A percentile compares a stretch with the other conserved stretches of the same genome.
Evolutionary conservation across 2,797 vertebrate genomes (phyloP).

Genomic region (Liasis olivaceus): DNA sequence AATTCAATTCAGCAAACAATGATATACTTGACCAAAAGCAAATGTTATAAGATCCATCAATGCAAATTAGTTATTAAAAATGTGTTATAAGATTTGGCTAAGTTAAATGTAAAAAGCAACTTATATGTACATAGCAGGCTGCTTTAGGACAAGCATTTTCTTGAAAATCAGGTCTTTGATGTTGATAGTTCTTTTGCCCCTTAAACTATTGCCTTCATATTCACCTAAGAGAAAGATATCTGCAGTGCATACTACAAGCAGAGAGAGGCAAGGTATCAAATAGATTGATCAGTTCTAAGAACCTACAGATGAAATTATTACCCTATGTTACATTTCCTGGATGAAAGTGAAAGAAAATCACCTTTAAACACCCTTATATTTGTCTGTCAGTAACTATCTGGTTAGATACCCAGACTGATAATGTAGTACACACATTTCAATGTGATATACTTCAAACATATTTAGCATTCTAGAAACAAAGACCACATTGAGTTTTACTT

Average conservation of each 20-base stretch:
- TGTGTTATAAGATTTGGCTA: neutral
- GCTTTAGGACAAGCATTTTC: neutral
- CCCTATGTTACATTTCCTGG: neutral
- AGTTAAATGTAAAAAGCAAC: conserved; percentile 1
- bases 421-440: neutral
- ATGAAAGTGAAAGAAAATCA: neutral
- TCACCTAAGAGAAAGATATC: conserved; percentile 23
- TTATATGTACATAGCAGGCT: conserved; percentile 1
- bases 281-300: neutral
- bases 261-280: neutral
- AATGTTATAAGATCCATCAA: conserved; percentile 19
- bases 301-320: neutral
- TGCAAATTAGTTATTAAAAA: neutral
- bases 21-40: conserved; percentile 36
- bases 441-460: neutral
- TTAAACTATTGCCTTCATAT: conserved; percentile 7
- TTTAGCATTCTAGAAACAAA: neutral
- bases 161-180: neutral
- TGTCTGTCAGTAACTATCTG: neutral
- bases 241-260: neutral
- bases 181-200: neutral
- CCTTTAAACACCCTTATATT: neutral
- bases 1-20: conserved; percentile 31
- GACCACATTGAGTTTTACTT: neutral
- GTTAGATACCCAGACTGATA: neutral